A percentile compares a stretch with the other conserved stretches of the same genome.
Evolutionary conservation across 2,888 invertebrate species (phyloP).

Genomic region (Ctenicera cuprea): DNA sequence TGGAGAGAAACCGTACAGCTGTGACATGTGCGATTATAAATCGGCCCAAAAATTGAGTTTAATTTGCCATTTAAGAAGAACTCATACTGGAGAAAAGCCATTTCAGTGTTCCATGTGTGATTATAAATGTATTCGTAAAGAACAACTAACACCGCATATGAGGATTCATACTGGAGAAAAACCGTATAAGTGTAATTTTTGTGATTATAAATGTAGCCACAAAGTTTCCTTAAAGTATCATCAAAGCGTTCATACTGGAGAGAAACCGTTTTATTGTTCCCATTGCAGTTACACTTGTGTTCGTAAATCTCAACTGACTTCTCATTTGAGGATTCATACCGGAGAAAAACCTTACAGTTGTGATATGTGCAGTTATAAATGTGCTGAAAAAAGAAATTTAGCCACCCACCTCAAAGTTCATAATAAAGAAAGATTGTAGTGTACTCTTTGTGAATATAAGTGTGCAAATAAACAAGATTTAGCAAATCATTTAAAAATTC

Average conservation of each 20-base stretch:
- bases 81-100: neutral
- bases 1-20: neutral
- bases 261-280: neutral
- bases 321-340: too few relatives aligned
- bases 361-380: too few relatives aligned
- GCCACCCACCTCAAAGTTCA: too few relatives aligned
- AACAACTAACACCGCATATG: constrained; percentile 1
- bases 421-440: too few relatives aligned
- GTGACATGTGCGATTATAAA: neutral
- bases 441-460: too few relatives aligned
- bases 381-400: too few relatives aligned
- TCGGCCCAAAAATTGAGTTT: neutral
- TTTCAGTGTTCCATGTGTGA: constrained; percentile 1
- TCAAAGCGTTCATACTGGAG: neutral
- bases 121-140: constrained; percentile 14
- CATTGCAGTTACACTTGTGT: too few relatives aligned
- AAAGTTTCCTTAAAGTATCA: neutral
- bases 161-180: constrained; percentile 1
- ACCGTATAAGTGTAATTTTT: neutral
- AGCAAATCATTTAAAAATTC: too few relatives aligned
- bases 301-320: too few relatives aligned
- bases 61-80: neutral
- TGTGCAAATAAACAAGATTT: too few relatives aligned
- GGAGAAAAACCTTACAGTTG: too few relatives aligned
- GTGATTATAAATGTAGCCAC: neutral